Conservation (phyloP, 2,113 vertebrate species). For the Plectropomus leopardus region DNA sequence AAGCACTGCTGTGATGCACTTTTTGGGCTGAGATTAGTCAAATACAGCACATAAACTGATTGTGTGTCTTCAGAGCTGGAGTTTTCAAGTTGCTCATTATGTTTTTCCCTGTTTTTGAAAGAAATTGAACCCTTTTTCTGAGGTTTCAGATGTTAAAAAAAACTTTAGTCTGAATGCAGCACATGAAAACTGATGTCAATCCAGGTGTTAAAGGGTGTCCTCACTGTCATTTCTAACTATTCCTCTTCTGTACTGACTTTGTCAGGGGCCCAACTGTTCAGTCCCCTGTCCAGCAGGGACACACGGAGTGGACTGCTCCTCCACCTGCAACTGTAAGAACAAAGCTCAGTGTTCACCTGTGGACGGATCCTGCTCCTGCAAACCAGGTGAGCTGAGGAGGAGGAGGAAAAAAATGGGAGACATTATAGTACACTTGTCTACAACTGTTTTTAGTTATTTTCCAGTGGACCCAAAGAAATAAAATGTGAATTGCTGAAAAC, state of each 20-base stretch:
- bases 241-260: not conserved
- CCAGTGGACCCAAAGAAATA: no score
- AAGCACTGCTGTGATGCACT: not conserved
- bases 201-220: no score
- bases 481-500: no score
- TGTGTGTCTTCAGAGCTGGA: not conserved
- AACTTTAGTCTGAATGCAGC: no score
- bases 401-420: no score
- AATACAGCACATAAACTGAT: not conserved
- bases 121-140: no score
- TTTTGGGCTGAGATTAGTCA: not conserved
- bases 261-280: conserved; percentile 90
- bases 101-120: no score
- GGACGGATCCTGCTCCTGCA: conserved; percentile 94
- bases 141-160: no score
- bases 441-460: no score
- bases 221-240: not conserved
- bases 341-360: conserved; percentile 91
- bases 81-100: no score
- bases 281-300: conserved; percentile 87
- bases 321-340: conserved; percentile 92
- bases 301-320: conserved; percentile 92
- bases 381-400: conserved; percentile 87
- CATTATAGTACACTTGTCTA: no score
- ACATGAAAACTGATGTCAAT: no score